A percentile compares a stretch with the other conserved stretches of the same genome.
Evolutionary conservation across 2,888 invertebrate species (phyloP).

Genomic region (Amphiduros pacificus): DNA sequence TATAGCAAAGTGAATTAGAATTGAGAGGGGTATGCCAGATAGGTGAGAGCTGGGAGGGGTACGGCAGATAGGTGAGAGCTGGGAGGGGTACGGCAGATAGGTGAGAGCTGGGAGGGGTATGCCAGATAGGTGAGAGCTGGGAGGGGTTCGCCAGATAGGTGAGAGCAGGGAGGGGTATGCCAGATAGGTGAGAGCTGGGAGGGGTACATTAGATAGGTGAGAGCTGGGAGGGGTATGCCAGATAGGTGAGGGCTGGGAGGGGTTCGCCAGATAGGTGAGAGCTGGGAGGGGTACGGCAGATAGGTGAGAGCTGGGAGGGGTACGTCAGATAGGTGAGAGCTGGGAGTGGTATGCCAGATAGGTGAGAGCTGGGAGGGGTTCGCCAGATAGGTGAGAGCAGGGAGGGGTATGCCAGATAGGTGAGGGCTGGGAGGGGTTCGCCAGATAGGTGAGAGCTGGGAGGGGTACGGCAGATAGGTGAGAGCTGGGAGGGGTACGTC

Average conservation of each 20-base stretch:
- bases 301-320: background rate
- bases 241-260: background rate
- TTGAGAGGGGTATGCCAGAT: too few relatives aligned
- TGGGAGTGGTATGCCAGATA: background rate
- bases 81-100: background rate
- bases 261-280: too few relatives aligned
- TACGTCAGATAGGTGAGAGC: background rate
- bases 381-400: background rate
- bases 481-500: background rate
- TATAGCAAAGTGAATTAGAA: too few relatives aligned
- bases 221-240: background rate
- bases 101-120: background rate
- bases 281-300: background rate
- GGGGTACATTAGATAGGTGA: background rate
- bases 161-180: background rate
- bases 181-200: background rate
- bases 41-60: background rate
- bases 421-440: background rate
- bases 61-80: background rate
- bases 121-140: background rate
- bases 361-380: background rate
- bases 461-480: background rate
- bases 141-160: background rate
- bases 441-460: background rate
- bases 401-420: constrained; percentile 2